These are phyloP conservation scores for Rhizoglyphus robini DNA, from an alignment of 1,140 invertebrate genomes.

Conservation along the genomic window DNA sequence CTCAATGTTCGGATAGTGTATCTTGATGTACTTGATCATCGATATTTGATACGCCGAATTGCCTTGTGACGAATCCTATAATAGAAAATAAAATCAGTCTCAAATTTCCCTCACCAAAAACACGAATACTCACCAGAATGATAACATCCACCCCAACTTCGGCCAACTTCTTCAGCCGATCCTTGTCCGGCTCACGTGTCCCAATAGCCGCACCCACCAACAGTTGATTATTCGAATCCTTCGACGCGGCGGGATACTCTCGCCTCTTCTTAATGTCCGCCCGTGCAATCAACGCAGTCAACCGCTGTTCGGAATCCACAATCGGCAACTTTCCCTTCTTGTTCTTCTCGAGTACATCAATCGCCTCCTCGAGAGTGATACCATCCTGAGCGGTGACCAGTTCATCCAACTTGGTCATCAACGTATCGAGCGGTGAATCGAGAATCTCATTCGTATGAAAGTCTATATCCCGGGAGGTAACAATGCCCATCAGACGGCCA, in stretches of 20 bases:
- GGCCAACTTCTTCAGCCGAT: conserved; percentile 58
- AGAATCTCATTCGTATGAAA: conserved; percentile 54
- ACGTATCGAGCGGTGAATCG: conserved; percentile 42
- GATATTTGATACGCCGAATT: conserved; percentile 90
- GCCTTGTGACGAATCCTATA: conserved; percentile 96
- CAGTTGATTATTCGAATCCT: conserved; percentile 91
- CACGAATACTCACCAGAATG: too few species aligned
- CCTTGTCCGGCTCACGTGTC: conserved; percentile 66
- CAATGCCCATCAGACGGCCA: conserved; percentile 80
- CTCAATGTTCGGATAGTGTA: conserved; percentile 60
- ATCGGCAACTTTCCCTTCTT: conserved; percentile 93
- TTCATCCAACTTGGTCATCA: conserved; percentile 77
- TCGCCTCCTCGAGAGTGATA: conserved; percentile 78
- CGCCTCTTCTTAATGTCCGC: conserved; percentile 94
- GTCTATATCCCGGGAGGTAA: conserved; percentile 91
- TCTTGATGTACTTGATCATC: conserved; percentile 83
- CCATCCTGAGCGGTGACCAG: conserved; percentile 74
- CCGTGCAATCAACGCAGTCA: conserved; percentile 84
- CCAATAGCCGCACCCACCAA: conserved; percentile 90
- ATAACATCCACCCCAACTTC: conserved; percentile 86
- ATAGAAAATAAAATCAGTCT: conserved; percentile 34
- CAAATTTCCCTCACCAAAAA: too few species aligned
- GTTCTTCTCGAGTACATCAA: conserved; percentile 81
- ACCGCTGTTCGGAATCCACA: conserved; percentile 66
- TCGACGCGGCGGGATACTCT: conserved; percentile 86